Base-by-base conservation (phyloP, 2,888 invertebrate species). In the Erebia palarica region DNA sequence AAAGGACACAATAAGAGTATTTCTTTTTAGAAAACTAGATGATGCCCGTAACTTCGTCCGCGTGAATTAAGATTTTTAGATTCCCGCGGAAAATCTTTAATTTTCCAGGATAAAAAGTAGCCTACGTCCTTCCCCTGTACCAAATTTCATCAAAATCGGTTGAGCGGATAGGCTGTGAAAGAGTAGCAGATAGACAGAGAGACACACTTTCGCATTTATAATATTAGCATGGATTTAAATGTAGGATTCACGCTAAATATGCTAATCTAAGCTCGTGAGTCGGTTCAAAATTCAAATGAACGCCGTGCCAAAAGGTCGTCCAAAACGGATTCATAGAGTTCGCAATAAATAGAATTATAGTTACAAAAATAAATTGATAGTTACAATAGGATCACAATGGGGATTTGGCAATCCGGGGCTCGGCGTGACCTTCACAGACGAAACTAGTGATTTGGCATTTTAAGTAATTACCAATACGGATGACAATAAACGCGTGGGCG, bases 401-500 rank as follows among this genome's bases (percentile, higher is more conserved):
- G 69, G 67, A 70, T 74, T 74, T 74, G 21, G 72, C 69, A 75
- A 74, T 73, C 68, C 71, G 65, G 68, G 71, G 66, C 71, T 70
- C 66, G 71, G 71, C 68, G 73, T 76, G 72, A 73, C 78, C 75
- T 74, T 73, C 74, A 65, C 64, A 76, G 71, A 74, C 65, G 73
- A 68, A 74, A 73, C 69, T 72, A 76, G 69, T 75, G 75, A 76
- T 74, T 76, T 77, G 76, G 74, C 75, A 77, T 76, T 76, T 74
- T 75, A 75, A 73, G 77, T 76, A 73, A 75, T 76, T 75, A 75
- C 72, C 74, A 73, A 72, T 11, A 36, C 65, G 63, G 73, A 75
- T 75, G 76, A 74, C 76, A 75, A 75, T 73, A 72, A 73, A 72
- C 63, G 70, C 55, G 76, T 76, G 68, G 77, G 77, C 69, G 76